A percentile compares a stretch with the other conserved stretches of the same genome.
Evolutionary conservation across 2,888 invertebrate species (phyloP).

Genomic region (Perithous albicinctus): DNA sequence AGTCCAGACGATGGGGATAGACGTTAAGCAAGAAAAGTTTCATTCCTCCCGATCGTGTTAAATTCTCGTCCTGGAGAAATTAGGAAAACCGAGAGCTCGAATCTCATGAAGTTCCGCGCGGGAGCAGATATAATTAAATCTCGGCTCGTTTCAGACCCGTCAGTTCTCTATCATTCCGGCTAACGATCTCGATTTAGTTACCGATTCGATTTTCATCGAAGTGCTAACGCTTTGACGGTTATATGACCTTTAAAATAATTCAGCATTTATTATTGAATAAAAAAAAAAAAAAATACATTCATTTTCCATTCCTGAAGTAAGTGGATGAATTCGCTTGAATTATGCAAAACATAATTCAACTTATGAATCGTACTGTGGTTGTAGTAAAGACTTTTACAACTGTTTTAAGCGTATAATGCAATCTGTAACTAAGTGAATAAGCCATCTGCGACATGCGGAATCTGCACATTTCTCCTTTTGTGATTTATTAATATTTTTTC

Average conservation of each 20-base stretch:
- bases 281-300: background rate
- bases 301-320: background rate
- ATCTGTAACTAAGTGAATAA: background rate
- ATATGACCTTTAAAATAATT: background rate
- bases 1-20: conserved; percentile 1
- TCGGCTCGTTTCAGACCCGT: conserved; percentile 54
- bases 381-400: background rate
- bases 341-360: background rate
- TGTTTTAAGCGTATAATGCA: background rate
- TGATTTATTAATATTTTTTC: background rate
- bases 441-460: background rate
- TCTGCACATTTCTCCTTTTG: background rate
- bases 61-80: conserved; percentile 60
- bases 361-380: background rate
- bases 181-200: conserved; percentile 41
- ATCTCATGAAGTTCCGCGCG: background rate
- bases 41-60: conserved; percentile 34
- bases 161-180: conserved; percentile 55
- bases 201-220: conserved; percentile 51
- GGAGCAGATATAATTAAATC: conserved; percentile 58
- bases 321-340: background rate
- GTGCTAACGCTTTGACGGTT: conserved; percentile 20
- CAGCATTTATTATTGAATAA: too few relatives aligned
- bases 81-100: conserved; percentile 56
- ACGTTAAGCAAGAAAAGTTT: conserved; percentile 39